Conservation (phyloP, 2,888 invertebrate genomes). For the Cephus nigrinus region DNA sequence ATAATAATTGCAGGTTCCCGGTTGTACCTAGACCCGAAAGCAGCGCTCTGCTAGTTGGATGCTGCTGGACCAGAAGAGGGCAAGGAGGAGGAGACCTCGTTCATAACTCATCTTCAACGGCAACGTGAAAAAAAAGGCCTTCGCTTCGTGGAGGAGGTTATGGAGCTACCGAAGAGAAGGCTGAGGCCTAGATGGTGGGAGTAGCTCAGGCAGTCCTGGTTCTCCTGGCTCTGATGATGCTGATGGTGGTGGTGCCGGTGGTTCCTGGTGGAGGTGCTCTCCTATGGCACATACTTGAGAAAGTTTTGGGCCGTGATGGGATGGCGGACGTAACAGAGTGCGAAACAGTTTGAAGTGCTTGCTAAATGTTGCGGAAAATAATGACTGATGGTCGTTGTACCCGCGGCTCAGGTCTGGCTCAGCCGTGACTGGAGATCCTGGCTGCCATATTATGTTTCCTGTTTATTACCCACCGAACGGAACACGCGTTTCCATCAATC, state of each 20-base stretch:
- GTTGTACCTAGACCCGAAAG: not conserved
- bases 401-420: conserved; percentile 20
- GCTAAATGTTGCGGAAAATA: conserved; percentile 66
- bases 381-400: conserved; percentile 61
- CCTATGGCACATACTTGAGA: conserved; percentile 62
- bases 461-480: conserved; percentile 31
- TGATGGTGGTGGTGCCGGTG: not conserved
- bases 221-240: not conserved
- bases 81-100: conserved; percentile 27
- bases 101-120: conserved; percentile 57
- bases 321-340: conserved; percentile 50
- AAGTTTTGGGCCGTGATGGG: conserved; percentile 49
- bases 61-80: conserved; percentile 26
- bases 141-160: not conserved
- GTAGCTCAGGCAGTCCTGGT: not conserved
- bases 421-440: conserved; percentile 25
- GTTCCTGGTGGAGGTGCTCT: conserved; percentile 16
- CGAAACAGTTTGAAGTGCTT: conserved; percentile 63
- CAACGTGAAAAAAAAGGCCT: conserved; percentile 35
- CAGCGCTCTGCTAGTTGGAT: not conserved
- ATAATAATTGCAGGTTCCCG: not conserved
- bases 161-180: not conserved
- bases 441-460: conserved; percentile 35
- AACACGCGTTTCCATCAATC: conserved; percentile 4
- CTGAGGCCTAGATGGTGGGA: not conserved